Percentiles rank a stretch among this genome's conserved stretches.
Evolutionary conservation across 2,113 vertebrate species (phyloP).

Genomic region (Prinia subflava): DNA sequence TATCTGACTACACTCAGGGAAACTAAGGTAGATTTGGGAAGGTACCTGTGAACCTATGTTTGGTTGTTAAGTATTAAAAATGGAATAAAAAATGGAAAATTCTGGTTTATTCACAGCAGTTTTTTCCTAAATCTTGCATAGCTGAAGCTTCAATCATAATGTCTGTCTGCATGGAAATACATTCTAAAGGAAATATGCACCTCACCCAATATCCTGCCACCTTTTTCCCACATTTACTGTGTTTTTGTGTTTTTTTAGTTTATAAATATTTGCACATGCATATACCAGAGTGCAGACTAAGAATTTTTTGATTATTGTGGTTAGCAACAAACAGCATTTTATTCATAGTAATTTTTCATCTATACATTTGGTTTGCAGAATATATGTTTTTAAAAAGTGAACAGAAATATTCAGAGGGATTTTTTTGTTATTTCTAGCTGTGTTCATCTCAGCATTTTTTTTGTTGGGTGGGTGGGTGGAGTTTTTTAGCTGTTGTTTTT

Average conservation of each 20-base stretch:
- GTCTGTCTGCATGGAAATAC: background rate
- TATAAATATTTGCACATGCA: background rate
- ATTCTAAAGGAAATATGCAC: background rate
- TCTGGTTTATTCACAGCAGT: background rate
- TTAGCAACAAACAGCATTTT: background rate
- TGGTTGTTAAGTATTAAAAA: background rate
- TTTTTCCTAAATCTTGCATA: background rate
- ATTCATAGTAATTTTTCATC: background rate
- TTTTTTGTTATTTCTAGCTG: fast-evolving
- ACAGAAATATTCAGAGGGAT: background rate
- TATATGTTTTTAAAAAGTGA: fast-evolving
- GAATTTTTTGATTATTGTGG: background rate
- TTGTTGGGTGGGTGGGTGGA: fast-evolving
- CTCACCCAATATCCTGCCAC: background rate
- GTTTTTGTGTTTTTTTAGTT: background rate
- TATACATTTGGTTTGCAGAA: background rate
- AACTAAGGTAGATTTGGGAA: background rate
- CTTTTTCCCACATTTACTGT: background rate
- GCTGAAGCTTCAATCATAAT: background rate
- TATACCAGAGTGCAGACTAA: background rate
- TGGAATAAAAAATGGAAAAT: background rate
- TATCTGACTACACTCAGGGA: background rate
- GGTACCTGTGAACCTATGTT: background rate
- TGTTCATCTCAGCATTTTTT: background rate
- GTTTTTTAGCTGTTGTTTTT: fast-evolving